A percentile compares a stretch with the other conserved stretches of the same genome.
Conservation (phyloP, 64 coral and sea anemone genomes). For the Trachythela sp. region DNA sequence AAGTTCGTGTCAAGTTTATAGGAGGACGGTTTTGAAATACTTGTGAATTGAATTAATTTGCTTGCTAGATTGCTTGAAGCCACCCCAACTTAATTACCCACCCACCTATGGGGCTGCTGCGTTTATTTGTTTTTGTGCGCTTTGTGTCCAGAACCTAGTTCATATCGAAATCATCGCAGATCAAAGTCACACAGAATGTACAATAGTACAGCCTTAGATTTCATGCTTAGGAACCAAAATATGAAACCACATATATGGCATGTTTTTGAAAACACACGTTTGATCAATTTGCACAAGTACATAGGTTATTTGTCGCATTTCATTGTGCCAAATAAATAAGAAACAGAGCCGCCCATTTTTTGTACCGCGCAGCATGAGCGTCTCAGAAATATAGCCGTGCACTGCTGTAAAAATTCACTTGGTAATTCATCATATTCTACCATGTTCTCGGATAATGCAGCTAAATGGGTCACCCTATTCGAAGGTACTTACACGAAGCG, state of each 20-base stretch:
- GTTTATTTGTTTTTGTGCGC: neutral
- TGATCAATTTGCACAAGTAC: neutral
- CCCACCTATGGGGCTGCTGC: neutral
- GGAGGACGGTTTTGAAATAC: neutral
- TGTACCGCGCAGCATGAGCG: neutral
- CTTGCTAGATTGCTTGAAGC: neutral
- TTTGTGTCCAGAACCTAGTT: neutral
- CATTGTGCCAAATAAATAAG: neutral
- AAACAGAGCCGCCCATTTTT: neutral
- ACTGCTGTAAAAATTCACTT: neutral
- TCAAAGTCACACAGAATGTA: neutral
- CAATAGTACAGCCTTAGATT: neutral
- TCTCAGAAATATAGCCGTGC: neutral
- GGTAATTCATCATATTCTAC: neutral
- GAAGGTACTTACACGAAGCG: neutral
- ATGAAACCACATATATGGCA: neutral
- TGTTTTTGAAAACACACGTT: neutral
- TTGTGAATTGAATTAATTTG: conserved; percentile 14
- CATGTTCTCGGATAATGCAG: neutral
- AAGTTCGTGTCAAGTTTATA: conserved; percentile 1
- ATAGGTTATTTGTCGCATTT: neutral
- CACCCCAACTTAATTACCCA: neutral
- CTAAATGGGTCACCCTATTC: neutral
- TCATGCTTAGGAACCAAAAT: neutral
- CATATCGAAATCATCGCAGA: neutral